Evolutionary conservation across 2,888 invertebrate genomes (phyloP), one percentile per base, ranked within the genome.

Genomic region (Mesoligia furuncula): DNA sequence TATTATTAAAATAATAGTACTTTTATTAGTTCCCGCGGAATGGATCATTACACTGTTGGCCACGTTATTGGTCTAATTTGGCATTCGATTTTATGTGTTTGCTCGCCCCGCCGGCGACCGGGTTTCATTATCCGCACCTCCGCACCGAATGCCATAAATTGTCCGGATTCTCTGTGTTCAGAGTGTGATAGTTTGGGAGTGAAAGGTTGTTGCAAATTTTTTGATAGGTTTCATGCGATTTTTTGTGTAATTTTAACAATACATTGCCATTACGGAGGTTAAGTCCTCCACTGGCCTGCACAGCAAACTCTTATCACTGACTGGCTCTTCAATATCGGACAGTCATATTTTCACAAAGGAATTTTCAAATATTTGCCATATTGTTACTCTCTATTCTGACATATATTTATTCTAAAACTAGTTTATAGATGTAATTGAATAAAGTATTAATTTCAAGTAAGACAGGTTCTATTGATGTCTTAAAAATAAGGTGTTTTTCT

Each of bases 61-160:
- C 90, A 89, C 92, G 89, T 94, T 94, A 94, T 94, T 93, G 90
- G 91, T 86, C 90, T 90, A 94, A 95, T 95, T 95, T 93, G 91
- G 90, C 91, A 92, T 89, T 90, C 90, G 83, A 81, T 87, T 94
- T 94, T 93, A 94, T 93, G 91, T 93, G 94, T 95, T 94, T 94
- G 89, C 91, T 88, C 86, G 90, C 85, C 89, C 91, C 91, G 91
- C 65, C 78, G 93, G 92, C 93, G 93, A 90, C 93, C 91, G 91
- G 90, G 82, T 90, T 93, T 94, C 92, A 94, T 95, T 95, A 93
- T 91, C 90, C 88, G 90, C 88, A 91, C 92, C 88, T 91, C 90
- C 88, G 90, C 88, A 91, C 92, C 88, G 91, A 92, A 92, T 90
- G 90, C 90, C 88, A 91, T 94, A 93, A 93, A 94, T 91, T 89